A percentile compares a stretch with the other conserved stretches of the same genome.
Evolutionary conservation across 2,113 vertebrate genomes (phyloP).

Genomic region (Podarcis muralis): DNA sequence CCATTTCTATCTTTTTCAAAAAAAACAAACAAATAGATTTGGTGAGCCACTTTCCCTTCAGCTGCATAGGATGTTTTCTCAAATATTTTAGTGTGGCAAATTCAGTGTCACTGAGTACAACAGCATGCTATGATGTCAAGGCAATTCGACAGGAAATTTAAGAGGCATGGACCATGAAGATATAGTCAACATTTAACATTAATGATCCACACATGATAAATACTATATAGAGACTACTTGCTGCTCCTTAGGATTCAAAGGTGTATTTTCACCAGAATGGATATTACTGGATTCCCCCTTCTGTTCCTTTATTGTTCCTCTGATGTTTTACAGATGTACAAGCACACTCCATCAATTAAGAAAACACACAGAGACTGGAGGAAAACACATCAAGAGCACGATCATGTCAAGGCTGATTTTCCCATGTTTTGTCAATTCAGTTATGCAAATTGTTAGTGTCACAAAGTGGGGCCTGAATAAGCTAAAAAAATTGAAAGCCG

Average conservation of each 20-base stretch:
- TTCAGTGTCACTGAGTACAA: constrained; percentile 47
- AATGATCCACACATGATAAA: constrained; percentile 25
- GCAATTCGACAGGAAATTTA: constrained; percentile 39
- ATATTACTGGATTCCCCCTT: not conserved
- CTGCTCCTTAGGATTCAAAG: not conserved
- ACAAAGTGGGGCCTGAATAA: not conserved
- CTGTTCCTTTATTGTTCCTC: not conserved
- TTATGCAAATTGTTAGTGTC: not conserved
- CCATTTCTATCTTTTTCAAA: constrained; percentile 33
- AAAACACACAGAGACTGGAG: too few species aligned
- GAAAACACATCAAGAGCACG: not conserved
- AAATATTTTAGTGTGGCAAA: constrained; percentile 39
- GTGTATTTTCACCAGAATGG: not conserved
- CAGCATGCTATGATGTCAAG: constrained; percentile 1
- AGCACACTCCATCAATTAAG: not conserved
- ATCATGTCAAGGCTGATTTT: not conserved
- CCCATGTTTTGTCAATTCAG: not conserved
- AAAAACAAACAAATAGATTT: not conserved
- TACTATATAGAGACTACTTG: not conserved
- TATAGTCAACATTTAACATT: constrained; percentile 21
- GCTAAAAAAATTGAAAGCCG: not conserved
- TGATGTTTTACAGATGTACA: not conserved
- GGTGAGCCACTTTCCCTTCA: constrained; percentile 20
- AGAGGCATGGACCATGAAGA: constrained; percentile 39
- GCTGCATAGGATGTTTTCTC: constrained; percentile 27